Conservation (phyloP, 2,797 vertebrate genomes). For the Typhlichthys subterraneus region DNA sequence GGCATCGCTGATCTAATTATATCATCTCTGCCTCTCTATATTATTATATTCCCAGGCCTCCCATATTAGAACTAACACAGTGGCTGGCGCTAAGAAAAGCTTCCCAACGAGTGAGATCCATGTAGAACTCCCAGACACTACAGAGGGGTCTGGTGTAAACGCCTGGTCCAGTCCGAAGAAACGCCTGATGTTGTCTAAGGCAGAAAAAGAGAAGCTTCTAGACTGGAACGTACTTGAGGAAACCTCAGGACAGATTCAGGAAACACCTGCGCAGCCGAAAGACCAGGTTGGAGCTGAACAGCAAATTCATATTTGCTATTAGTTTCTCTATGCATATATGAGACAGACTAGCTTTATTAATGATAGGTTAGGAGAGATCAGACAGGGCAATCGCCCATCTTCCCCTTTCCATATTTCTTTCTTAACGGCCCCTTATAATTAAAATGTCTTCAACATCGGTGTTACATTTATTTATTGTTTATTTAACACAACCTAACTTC, state of each 20-base stretch:
- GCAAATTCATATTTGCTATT: not conserved
- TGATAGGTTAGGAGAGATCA: not conserved
- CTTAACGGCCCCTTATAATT: too few relatives aligned
- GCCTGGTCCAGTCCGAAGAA: conserved; percentile 51
- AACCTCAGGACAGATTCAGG: not conserved
- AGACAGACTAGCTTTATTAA: not conserved
- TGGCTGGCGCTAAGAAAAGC: conserved; percentile 19
- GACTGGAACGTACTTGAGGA: conserved; percentile 64
- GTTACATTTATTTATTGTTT: not conserved
- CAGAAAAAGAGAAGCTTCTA: conserved; percentile 71
- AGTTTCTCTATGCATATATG: not conserved
- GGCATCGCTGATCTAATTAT: not conserved
- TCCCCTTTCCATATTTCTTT: too few relatives aligned
- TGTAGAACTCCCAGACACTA: not conserved
- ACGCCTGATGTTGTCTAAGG: conserved; percentile 56
- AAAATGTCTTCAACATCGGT: too few relatives aligned
- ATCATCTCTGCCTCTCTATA: not conserved
- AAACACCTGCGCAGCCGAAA: not conserved
- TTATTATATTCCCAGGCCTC: conserved; percentile 26
- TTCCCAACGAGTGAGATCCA: conserved; percentile 21
- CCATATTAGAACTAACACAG: not conserved
- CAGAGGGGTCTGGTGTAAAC: not conserved
- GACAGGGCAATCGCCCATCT: conserved; percentile 1
- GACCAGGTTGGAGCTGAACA: conserved; percentile 41
- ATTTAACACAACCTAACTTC: not conserved